phyloP scores from a whole-genome alignment of 2,888 invertebrate genomes.

The Hipparchia sbordonii region DNA sequence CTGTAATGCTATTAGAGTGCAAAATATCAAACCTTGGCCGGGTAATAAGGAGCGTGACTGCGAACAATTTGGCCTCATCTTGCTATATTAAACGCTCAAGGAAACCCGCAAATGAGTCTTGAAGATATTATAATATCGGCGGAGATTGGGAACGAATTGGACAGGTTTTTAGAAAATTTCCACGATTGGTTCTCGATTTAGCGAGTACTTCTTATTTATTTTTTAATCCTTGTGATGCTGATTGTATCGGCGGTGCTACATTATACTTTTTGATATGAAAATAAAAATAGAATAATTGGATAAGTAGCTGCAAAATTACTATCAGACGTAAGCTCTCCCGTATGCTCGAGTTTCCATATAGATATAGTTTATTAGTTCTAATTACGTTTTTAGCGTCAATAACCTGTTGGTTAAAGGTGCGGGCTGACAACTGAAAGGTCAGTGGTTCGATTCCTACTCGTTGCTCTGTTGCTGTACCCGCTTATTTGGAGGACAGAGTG shows the following conservation, averaged over 20 bases:
- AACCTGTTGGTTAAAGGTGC: no score
- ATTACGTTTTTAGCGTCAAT: no score
- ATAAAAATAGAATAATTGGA: not conserved
- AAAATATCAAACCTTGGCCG: constrained; percentile 66
- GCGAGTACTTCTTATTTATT: not conserved
- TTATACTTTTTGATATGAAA: not conserved
- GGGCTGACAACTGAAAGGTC: no score
- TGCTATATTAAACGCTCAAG: constrained; percentile 66
- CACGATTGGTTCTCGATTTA: constrained; percentile 14
- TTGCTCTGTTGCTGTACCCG: no score
- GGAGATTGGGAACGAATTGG: constrained; percentile 34
- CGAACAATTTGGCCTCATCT: constrained; percentile 69
- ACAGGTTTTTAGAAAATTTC: constrained; percentile 27
- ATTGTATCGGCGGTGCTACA: not conserved
- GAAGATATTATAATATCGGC: constrained; percentile 36
- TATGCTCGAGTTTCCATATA: no score
- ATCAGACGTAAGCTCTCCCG: no score
- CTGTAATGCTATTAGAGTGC: constrained; percentile 75
- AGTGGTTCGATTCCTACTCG: no score
- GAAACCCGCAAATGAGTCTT: constrained; percentile 49
- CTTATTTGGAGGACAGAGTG: no score
- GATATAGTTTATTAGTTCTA: no score
- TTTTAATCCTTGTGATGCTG: not conserved
- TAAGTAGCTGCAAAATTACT: no score
- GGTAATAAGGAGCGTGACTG: constrained; percentile 79